Base-by-base conservation (phyloP, 2,797 vertebrate species). In the Alcedo quadribrachys region DNA sequence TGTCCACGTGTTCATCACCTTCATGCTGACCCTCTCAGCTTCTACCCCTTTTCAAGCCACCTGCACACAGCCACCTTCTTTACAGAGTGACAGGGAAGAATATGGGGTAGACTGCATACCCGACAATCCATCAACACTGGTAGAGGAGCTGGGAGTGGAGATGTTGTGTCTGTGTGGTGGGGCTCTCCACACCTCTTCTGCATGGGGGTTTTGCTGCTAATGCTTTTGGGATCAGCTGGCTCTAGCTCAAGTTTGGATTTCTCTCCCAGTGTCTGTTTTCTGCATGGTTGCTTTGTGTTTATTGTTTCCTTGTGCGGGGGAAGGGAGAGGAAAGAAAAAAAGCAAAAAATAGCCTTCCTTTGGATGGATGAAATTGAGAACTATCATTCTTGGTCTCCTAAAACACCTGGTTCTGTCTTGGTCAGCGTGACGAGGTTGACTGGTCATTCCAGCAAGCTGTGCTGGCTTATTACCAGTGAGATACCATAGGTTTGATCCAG, bases 1-100 rank as follows among this genome's bases (percentile, higher is more conserved):
- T 6, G 19, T 50, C 28, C 16, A 8, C 1, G 0, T 55, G 13
- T 35, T 68, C 27, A 9, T 43, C 33, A 17, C 8, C 25, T 50
- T 87, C 58, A 8, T 22, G 30, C n/a, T 70, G 40, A 79, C 10
- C 15, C 42, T 10, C 33, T 75, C 45, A 67, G 20, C 8, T 74
- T 54, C 57, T 12, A 83, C 27, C 6, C 7, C 50, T 85, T 67
- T 33, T 25, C 51, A 70, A 77, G 17, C 17, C 45, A 28, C 40
- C n/a, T 42, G 25, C 51, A 66, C n/a, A 43, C 14, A 48, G 20
- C 53, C 89, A 71, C 30, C 73, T 32, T 16, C 33, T 92, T 77
- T 42, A 75, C 13, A 48, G 61, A 71, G 46, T 12, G 70, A 86
- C 81, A 92, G 74, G 70, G 91, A 92, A 94, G 71, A 92, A 54